A percentile compares a stretch with the other conserved stretches of the same genome.
Conservation (phyloP, 2,888 invertebrate species). For the Amorpha juglandis region DNA sequence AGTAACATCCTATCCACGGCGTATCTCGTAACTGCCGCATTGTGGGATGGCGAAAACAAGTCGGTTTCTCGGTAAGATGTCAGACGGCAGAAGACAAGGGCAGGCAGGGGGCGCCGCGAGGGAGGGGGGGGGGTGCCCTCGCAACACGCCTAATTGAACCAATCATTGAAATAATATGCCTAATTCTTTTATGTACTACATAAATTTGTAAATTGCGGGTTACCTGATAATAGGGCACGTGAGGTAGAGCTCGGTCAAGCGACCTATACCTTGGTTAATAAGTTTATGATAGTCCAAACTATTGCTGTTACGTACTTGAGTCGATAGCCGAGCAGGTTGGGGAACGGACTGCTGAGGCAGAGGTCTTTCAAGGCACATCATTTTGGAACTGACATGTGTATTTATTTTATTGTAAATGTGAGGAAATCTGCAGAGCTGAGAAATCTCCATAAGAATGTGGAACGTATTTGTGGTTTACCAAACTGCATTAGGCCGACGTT, state of each 20-base stretch:
- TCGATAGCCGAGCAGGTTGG: too few relatives aligned
- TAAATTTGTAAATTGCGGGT: conserved; percentile 6
- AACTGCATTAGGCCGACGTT: too few relatives aligned
- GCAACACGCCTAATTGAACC: conserved; percentile 2
- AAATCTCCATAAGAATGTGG: too few relatives aligned
- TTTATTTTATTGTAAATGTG: too few relatives aligned
- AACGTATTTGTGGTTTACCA: too few relatives aligned
- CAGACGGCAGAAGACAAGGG: conserved; percentile 6
- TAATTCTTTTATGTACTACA: conserved; percentile 18
- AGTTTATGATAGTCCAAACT: too few relatives aligned
- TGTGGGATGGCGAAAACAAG: background rate
- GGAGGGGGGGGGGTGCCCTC: conserved; percentile 3
- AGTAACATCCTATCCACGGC: background rate
- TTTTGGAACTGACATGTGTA: too few relatives aligned
- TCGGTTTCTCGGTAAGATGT: background rate
- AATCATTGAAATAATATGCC: conserved; percentile 15
- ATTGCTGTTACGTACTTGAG: too few relatives aligned
- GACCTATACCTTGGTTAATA: too few relatives aligned
- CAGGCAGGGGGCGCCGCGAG: background rate
- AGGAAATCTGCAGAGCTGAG: too few relatives aligned
- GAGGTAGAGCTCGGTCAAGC: background rate
- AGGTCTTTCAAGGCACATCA: too few relatives aligned
- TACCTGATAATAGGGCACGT: background rate
- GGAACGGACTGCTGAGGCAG: too few relatives aligned
- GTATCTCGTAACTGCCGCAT: background rate